Percentiles rank a stretch among this genome's conserved stretches.
phyloP scores from a whole-genome alignment of 2,113 vertebrate species.

The Sebastes fasciatus region DNA sequence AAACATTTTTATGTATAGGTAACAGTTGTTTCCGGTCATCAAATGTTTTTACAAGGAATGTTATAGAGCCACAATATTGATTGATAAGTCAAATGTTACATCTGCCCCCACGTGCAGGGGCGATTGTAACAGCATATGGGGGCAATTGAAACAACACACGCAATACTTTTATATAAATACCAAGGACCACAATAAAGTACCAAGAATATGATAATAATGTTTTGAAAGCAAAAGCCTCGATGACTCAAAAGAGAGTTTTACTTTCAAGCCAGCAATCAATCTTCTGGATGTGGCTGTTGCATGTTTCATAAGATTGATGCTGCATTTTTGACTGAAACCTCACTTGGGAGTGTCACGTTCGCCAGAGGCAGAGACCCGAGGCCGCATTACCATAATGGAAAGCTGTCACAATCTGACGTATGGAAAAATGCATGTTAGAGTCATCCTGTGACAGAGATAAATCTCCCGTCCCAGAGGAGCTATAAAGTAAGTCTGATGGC shows the following conservation, averaged over 20 bases:
- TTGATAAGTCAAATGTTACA: too few species aligned
- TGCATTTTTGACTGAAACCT: neutral
- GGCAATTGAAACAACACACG: too few species aligned
- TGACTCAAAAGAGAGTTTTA: neutral
- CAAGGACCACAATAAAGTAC: too few species aligned
- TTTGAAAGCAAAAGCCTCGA: neutral
- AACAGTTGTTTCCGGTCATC: too few species aligned
- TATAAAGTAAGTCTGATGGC: neutral
- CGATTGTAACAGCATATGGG: too few species aligned
- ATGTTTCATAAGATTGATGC: slow-evolving; percentile 19
- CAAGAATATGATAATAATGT: neutral
- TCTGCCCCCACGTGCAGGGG: too few species aligned
- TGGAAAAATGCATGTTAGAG: slow-evolving; percentile 18
- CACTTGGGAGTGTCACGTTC: slow-evolving; percentile 5
- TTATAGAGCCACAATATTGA: too few species aligned
- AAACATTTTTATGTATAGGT: too few species aligned
- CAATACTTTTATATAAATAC: too few species aligned
- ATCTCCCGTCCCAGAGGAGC: slow-evolving; percentile 1
- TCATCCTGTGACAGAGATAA: slow-evolving; percentile 12
- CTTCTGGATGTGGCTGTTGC: neutral
- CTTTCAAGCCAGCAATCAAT: neutral
- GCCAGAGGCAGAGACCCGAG: neutral
- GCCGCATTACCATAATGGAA: slow-evolving; percentile 41
- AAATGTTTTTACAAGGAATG: too few species aligned
- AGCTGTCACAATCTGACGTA: slow-evolving; percentile 27